Evolutionary conservation across 2,888 invertebrate genomes (phyloP), one percentile per base, ranked within the genome.

Genomic region (Xestobium rufovillosum): DNA sequence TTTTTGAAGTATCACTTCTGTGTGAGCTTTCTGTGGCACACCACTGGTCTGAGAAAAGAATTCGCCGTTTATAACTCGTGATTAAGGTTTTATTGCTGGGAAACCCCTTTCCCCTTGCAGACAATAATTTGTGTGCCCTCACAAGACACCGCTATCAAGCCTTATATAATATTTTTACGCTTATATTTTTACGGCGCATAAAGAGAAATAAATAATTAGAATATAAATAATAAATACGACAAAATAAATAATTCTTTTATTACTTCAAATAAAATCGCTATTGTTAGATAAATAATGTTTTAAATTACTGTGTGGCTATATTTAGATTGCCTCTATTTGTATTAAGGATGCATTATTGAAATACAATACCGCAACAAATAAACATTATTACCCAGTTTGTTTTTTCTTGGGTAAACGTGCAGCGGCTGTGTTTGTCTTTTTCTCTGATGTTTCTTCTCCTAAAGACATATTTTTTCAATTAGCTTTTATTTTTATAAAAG

Each of bases 11-110:
- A n/a, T n/a, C n/a, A n/a, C n/a, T n/a, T n/a, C n/a, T n/a, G n/a
- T n/a, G n/a, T n/a, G n/a, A n/a, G n/a, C n/a, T n/a, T n/a, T n/a
- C n/a, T n/a, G n/a, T n/a, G n/a, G 31, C 38, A 44, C 45, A 43
- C 43, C 45, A 43, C 45, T 45, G 43, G 3, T 17, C 13, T 26
- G 26, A 34, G 38, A 43, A 42, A 42, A 48, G 45, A 39, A 34
- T 44, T 44, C 39, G 41, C 41, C 45, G 51, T 56, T 57, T 55
- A 53, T 49, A 55, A 53, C 53, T 53, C 52, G 53, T 54, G 54
- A 57, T 56, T 57, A 57, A 52, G 47, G 49, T 55, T 57, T 57
- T 57, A 57, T 57, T 57, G 52, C 54, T 45, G 49, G 45, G 49
- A 45, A 45, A 46, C 47, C 41, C 43, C 47, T 31, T 42, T 38